Conservation (phyloP, 2,113 vertebrate genomes). For the Pedetes capensis region DNA sequence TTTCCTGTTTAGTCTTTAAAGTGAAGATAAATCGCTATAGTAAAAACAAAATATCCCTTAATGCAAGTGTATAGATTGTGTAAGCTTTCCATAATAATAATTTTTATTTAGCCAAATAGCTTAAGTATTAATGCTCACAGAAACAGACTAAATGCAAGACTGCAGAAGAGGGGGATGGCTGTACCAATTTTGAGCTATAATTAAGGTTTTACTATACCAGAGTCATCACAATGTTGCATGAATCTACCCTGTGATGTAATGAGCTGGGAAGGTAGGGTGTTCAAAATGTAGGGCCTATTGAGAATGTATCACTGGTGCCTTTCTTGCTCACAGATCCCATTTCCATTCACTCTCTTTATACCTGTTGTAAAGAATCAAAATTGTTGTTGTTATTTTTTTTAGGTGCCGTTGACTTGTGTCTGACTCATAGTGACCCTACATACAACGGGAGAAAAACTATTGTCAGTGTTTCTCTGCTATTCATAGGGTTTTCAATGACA, state of each 20-base stretch:
- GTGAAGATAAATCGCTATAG: slow-evolving; percentile 66
- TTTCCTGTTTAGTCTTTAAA: slow-evolving; percentile 76
- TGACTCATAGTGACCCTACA: too few relatives aligned
- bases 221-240: slow-evolving; percentile 63
- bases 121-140: slow-evolving; percentile 76
- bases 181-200: slow-evolving; percentile 76
- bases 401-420: too few relatives aligned
- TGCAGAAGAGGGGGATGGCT: slow-evolving; percentile 68
- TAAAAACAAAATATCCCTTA: slow-evolving; percentile 64
- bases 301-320: not conserved
- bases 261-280: not conserved
- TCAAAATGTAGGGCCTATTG: not conserved
- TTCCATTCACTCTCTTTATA: slow-evolving; percentile 35
- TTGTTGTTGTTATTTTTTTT: too few relatives aligned
- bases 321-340: slow-evolving; percentile 46
- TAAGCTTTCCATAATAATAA: slow-evolving; percentile 77
- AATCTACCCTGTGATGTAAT: slow-evolving; percentile 56
- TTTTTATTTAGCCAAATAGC: slow-evolving; percentile 75
- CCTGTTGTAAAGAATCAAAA: not conserved
- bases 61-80: slow-evolving; percentile 73
- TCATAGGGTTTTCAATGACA: too few relatives aligned
- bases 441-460: too few relatives aligned
- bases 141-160: slow-evolving; percentile 68
- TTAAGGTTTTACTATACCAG: slow-evolving; percentile 68
- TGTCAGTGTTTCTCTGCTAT: too few relatives aligned